phyloP scores from a whole-genome alignment of 2,888 invertebrate species.

The Tachystola acroxantha region DNA sequence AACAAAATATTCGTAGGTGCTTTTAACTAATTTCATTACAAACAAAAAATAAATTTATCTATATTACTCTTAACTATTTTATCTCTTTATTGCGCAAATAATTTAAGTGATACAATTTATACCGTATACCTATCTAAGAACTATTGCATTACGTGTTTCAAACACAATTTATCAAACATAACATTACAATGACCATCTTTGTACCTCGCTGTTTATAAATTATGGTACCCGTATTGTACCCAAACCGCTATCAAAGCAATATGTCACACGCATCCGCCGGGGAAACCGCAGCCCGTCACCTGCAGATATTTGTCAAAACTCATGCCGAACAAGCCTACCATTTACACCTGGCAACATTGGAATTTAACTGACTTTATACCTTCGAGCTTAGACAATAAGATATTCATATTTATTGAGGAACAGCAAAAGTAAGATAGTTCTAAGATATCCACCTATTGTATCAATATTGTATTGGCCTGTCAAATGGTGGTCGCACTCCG shows the following conservation, averaged over 20 bases:
- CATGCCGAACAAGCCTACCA: constrained; percentile 37
- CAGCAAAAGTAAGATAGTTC: constrained; percentile 18
- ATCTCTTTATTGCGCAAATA: no score
- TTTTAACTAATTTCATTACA: no score
- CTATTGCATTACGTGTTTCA: no score
- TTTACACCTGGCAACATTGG: neutral
- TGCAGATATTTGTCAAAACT: constrained; percentile 76
- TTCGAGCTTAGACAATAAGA: constrained; percentile 17
- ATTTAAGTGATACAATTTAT: no score
- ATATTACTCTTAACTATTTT: no score
- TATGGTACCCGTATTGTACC: constrained; percentile 51
- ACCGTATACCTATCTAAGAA: no score
- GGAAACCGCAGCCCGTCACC: constrained; percentile 67
- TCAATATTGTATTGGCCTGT: constrained; percentile 61
- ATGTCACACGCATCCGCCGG: constrained; percentile 68
- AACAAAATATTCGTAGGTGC: no score
- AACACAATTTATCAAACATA: neutral
- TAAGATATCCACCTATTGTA: constrained; percentile 31
- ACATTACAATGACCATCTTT: constrained; percentile 8
- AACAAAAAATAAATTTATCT: no score
- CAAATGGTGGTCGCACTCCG: constrained; percentile 48
- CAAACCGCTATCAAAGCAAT: constrained; percentile 66
- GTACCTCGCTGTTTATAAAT: constrained; percentile 41
- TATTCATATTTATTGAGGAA: neutral
- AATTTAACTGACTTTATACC: constrained; percentile 26